phyloP scores from a whole-genome alignment of 2,888 invertebrate genomes.

The Graphium colonna region DNA sequence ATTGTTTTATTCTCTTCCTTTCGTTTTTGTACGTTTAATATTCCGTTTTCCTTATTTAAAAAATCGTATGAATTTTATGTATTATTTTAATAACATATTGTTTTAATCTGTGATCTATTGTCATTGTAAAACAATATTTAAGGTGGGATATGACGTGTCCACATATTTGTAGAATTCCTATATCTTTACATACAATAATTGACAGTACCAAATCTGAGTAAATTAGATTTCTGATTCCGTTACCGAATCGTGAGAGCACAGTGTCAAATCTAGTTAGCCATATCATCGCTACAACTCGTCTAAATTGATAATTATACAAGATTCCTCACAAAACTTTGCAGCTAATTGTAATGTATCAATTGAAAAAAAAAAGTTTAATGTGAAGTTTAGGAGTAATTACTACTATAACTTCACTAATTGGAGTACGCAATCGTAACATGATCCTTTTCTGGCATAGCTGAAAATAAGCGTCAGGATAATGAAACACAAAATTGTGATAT shows the following conservation, averaged over 20 bases:
- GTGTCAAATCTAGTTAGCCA: slow-evolving; percentile 37
- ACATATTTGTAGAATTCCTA: slow-evolving; percentile 27
- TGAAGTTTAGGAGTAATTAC: slow-evolving; percentile 67
- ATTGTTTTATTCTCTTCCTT: no score
- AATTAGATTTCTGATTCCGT: slow-evolving; percentile 54
- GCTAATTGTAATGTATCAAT: slow-evolving; percentile 71
- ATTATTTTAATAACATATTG: no score
- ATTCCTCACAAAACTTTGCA: slow-evolving; percentile 58
- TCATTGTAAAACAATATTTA: no score
- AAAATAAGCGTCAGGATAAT: slow-evolving; percentile 52
- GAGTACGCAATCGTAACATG: slow-evolving; percentile 66
- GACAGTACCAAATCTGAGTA: slow-evolving; percentile 46
- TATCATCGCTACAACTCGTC: slow-evolving; percentile 27
- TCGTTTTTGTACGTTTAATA: no score
- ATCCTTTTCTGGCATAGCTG: slow-evolving; percentile 69
- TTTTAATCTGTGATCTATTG: no score
- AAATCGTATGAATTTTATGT: no score
- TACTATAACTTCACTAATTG: slow-evolving; percentile 69
- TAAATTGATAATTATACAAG: slow-evolving; percentile 22
- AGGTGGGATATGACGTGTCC: not conserved
- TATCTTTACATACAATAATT: slow-evolving; percentile 49
- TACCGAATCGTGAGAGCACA: slow-evolving; percentile 41
- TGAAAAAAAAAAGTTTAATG: slow-evolving; percentile 71
- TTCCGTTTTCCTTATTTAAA: no score
- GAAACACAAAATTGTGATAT: no score